phyloP scores from a whole-genome alignment of 2,797 vertebrate genomes.

The Diceros bicornis region DNA sequence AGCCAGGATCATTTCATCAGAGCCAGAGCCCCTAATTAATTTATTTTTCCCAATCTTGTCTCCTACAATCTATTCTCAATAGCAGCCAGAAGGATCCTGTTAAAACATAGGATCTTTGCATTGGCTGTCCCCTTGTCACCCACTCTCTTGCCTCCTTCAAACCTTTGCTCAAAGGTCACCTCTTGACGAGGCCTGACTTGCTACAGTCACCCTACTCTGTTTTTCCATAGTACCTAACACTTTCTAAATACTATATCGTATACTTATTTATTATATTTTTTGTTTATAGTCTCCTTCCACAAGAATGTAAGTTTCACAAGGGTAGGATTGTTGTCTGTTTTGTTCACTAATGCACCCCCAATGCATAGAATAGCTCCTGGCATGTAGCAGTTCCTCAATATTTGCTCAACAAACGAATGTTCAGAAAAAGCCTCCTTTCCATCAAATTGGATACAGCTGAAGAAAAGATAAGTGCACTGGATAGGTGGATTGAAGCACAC shows the following conservation, averaged over 20 bases:
- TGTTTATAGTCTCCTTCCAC: not conserved
- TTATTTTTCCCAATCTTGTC: not conserved
- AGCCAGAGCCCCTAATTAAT: not conserved
- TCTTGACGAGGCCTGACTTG: not conserved
- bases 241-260: not conserved
- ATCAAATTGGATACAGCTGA: not conserved
- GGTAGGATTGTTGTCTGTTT: not conserved
- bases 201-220: not conserved
- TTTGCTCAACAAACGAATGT: not conserved
- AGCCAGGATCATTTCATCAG: not conserved
- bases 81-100: not conserved
- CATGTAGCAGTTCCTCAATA: not conserved
- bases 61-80: not conserved
- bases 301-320: not conserved
- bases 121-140: not conserved
- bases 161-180: not conserved
- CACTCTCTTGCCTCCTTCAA: not conserved
- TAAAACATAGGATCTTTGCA: not conserved
- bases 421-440: conserved; percentile 8
- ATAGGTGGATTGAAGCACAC: not conserved
- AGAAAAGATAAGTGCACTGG: not conserved
- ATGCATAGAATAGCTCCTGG: not conserved
- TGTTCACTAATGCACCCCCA: not conserved
- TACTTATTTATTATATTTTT: not conserved
- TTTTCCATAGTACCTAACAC: not conserved